Conservation (phyloP, 2,113 vertebrate species). For the Asarcornis scutulata region DNA sequence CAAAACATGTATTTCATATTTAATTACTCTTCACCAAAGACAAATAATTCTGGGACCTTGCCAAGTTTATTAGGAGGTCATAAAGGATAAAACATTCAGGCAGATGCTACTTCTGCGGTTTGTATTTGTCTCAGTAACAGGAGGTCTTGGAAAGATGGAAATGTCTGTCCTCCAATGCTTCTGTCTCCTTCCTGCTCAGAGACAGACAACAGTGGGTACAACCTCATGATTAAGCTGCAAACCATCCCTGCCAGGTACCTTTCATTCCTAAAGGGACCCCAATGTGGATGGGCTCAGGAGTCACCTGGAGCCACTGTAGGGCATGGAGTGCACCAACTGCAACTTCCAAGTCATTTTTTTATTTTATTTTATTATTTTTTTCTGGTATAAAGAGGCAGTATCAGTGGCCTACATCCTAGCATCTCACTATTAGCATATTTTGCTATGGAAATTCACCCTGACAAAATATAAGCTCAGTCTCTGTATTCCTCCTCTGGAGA, state of each 20-base stretch:
- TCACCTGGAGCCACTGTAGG: neutral
- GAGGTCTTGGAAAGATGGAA: neutral
- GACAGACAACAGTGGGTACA: accelerated
- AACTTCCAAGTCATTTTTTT: neutral
- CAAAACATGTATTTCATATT: neutral
- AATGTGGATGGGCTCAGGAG: accelerated
- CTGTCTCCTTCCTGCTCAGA: neutral
- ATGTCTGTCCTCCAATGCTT: neutral
- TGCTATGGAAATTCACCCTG: neutral
- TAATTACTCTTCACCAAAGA: constrained; percentile 11
- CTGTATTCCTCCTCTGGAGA: neutral
- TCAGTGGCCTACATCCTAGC: neutral
- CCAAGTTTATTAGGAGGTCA: neutral
- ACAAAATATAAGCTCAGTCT: neutral
- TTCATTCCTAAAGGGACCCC: neutral
- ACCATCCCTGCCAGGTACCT: neutral
- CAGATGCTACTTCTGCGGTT: neutral
- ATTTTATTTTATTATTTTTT: neutral
- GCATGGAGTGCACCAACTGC: neutral
- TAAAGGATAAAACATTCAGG: neutral
- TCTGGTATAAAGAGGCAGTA: neutral
- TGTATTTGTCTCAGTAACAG: neutral
- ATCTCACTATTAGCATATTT: neutral
- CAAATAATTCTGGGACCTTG: neutral
- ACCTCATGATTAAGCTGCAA: neutral